Evolutionary conservation across 2,888 invertebrate species (phyloP), one percentile per base, ranked within the genome.

Genomic region (Monoplex corrugatus): DNA sequence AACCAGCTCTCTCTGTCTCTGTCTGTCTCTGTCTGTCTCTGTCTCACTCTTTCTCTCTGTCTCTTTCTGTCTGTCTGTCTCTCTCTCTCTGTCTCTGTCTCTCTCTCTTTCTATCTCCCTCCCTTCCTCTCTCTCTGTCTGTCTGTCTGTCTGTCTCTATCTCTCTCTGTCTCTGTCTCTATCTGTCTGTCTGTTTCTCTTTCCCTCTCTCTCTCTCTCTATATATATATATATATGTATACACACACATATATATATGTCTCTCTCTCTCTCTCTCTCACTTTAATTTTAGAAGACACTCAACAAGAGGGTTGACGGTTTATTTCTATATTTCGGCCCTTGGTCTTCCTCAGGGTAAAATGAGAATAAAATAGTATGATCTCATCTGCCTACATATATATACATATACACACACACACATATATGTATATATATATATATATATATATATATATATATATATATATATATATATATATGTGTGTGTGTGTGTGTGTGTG

Each of bases 381-480:
- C n/a, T n/a, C n/a, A n/a, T n/a, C n/a, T n/a, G n/a, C n/a, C n/a
- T n/a, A 63, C 28, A 23, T 63, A 63, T 63, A 23, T 63, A 63
- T 63, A 63, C 28, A 23, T 40, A 78, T 40, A 78, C n/a, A 78
- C 35, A 40, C 19, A 35, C 13, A 40, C 35, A 13, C 44, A 38
- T 43, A 40, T 50, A 40, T 50, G 45, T 45, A n/a, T 45, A 45
- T 32, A 28, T 50, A 28, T 32, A 40, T 45, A 40, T 45, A 40
- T 84, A 45, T 84, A 45, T 82, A 38, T 75, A 38, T 75, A 38
- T 75, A 16, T 38, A 38, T 75, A 38, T 75, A 38, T 75, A 43
- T 78, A 43, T 40, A 43, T 78, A 40, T 78, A 43, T 78, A 43
- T 78, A 43, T 78, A 43, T 78, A 43, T 43, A 43, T 78, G 63